These are phyloP conservation scores for Platorchestia sp. DNA, from an alignment of 1,140 invertebrate species.

Conservation along the genomic window DNA sequence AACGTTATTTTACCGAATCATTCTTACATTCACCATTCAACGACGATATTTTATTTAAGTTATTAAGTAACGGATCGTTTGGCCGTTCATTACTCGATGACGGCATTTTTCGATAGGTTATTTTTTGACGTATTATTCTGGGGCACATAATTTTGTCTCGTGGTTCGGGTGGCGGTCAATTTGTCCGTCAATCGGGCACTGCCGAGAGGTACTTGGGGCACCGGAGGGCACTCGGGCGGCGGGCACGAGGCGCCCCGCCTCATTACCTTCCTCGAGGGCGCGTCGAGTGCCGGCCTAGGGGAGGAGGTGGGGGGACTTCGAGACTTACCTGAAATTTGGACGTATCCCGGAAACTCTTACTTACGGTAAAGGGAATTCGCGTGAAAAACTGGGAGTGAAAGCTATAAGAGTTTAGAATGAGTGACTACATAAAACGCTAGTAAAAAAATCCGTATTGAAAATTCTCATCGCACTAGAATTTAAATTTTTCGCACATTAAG, in stretches of 20 bases:
- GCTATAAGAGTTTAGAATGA: too few relatives aligned
- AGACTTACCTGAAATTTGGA: not conserved
- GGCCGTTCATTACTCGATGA: too few relatives aligned
- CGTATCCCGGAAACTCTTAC: not conserved
- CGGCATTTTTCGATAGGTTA: too few relatives aligned
- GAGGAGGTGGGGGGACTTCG: not conserved
- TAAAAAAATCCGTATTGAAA: not conserved
- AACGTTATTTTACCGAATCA: too few relatives aligned
- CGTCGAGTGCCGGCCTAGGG: not conserved
- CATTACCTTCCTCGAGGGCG: not conserved
- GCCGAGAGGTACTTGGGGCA: not conserved
- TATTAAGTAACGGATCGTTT: too few relatives aligned
- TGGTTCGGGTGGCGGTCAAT: not conserved
- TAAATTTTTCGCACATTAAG: too few relatives aligned
- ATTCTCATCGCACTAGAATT: too few relatives aligned
- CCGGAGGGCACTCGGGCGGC: not conserved
- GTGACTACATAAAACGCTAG: not conserved
- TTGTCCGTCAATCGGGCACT: not conserved
- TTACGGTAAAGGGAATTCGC: not conserved
- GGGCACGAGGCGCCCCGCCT: not conserved
- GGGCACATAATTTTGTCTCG: not conserved
- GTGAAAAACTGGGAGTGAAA: too few relatives aligned
- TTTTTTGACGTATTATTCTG: not conserved
- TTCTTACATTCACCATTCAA: too few relatives aligned
- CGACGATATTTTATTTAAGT: too few relatives aligned